Percentiles rank a stretch among this genome's conserved stretches.
Evolutionary conservation across 2,113 vertebrate genomes (phyloP).

Genomic region (Aix galericulata): DNA sequence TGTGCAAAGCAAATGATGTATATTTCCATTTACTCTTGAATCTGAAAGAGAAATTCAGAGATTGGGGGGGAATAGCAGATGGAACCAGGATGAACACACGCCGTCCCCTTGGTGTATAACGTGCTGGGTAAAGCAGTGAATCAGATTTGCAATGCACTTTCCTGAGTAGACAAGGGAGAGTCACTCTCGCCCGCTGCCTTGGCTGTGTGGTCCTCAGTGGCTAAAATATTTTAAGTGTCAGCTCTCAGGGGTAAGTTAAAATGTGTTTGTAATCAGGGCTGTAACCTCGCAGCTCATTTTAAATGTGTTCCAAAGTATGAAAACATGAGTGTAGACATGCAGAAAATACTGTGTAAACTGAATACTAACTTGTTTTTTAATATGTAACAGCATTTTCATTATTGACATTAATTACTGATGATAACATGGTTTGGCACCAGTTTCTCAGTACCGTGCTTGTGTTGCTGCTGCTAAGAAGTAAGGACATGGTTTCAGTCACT

Average conservation of each 20-base stretch:
- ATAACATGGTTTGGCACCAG: background rate
- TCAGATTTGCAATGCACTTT: background rate
- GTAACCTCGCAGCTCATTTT: background rate
- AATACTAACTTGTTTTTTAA: background rate
- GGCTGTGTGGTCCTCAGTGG: background rate
- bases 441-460: background rate
- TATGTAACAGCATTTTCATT: background rate
- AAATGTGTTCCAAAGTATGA: background rate
- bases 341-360: background rate
- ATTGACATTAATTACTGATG: background rate
- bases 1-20: background rate
- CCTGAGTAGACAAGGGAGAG: background rate
- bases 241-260: background rate
- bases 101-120: background rate
- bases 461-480: background rate
- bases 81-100: background rate
- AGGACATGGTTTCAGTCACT: background rate
- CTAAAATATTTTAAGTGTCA: background rate
- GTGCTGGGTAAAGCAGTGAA: background rate
- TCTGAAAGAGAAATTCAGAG: background rate
- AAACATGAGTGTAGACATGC: background rate
- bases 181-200: background rate
- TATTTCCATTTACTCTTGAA: background rate
- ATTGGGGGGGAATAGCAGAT: background rate
- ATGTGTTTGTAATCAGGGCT: background rate